Percentiles rank a stretch among this genome's conserved stretches.
Evolutionary conservation across 2,888 invertebrate genomes (phyloP).

Genomic region (Eurois occulta): DNA sequence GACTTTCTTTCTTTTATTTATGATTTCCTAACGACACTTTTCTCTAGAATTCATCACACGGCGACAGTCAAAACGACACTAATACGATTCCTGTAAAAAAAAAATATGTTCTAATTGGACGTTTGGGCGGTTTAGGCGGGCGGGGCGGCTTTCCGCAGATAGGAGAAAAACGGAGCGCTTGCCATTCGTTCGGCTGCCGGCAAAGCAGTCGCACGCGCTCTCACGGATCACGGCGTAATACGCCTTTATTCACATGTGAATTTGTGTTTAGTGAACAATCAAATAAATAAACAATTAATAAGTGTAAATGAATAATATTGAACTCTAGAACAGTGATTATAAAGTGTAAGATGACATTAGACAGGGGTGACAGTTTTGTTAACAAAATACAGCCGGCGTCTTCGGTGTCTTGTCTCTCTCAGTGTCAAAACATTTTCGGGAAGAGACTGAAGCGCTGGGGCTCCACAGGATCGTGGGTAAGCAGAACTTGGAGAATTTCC

Average conservation of each 20-base stretch:
- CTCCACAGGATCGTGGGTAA: conserved; percentile 94
- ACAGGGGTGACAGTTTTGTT: conserved; percentile 86
- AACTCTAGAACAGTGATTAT: conserved; percentile 56
- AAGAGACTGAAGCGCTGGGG: conserved; percentile 93
- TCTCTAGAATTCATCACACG: conserved; percentile 62
- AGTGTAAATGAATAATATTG: conserved; percentile 53
- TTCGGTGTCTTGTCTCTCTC: conserved; percentile 88
- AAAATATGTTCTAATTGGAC: conserved; percentile 76
- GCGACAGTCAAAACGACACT: conserved; percentile 70
- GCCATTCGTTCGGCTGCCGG: conserved; percentile 79
- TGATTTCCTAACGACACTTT: conserved; percentile 54
- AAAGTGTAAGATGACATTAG: conserved; percentile 86
- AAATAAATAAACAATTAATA: conserved; percentile 42
- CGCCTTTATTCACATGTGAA: conserved; percentile 53
- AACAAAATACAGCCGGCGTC: conserved; percentile 88
- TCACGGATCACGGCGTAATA: conserved; percentile 33
- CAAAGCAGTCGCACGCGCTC: conserved; percentile 78
- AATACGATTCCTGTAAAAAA: conserved; percentile 78
- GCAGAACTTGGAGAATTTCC: conserved; percentile 53
- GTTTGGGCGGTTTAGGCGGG: conserved; percentile 80
- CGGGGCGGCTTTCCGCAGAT: conserved; percentile 81
- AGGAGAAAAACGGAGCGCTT: conserved; percentile 75
- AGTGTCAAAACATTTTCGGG: conserved; percentile 92
- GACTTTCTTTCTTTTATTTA: conserved; percentile 41
- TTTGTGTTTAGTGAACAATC: conserved; percentile 53